A percentile compares a stretch with the other conserved stretches of the same genome.
These are phyloP conservation scores for Tiliqua scincoides DNA, from an alignment of 2,113 vertebrate species.

Conservation along the genomic window DNA sequence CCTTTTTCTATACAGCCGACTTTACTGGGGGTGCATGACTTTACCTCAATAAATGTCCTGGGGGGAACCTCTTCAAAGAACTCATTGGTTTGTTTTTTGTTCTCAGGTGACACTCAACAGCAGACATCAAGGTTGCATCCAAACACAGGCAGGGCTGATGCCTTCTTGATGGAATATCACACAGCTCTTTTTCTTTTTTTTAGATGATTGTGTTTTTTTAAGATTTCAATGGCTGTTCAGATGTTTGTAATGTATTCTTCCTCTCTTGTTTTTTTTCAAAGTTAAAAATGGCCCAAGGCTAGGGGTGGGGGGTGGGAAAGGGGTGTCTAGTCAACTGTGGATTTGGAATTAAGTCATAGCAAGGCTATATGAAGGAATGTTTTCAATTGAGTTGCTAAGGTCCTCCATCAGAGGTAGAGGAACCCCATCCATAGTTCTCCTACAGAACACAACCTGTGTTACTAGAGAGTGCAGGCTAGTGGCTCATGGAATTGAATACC, in stretches of 20 bases:
- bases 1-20: not conserved
- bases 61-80: not conserved
- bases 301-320: not conserved
- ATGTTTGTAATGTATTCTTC: not conserved
- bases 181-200: conserved; percentile 2
- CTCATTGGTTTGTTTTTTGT: not conserved
- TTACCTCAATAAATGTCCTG: not conserved
- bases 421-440: not conserved
- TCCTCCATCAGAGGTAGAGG: not conserved
- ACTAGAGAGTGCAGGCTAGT: not conserved
- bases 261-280: not conserved
- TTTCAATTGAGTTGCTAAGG: not conserved
- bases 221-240: conserved; percentile 28
- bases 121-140: not conserved
- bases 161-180: conserved; percentile 4
- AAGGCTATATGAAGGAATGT: not conserved
- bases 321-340: not conserved
- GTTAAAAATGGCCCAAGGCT: not conserved
- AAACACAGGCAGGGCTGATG: not conserved
- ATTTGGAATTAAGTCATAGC: not conserved
- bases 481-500: not conserved
- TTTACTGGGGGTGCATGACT: not conserved
- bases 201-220: conserved; percentile 36
- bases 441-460: not conserved
- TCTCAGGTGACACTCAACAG: conserved; percentile 6